phyloP scores from a whole-genome alignment of 2,888 invertebrate genomes.

The Barypeithes pellucidus region DNA sequence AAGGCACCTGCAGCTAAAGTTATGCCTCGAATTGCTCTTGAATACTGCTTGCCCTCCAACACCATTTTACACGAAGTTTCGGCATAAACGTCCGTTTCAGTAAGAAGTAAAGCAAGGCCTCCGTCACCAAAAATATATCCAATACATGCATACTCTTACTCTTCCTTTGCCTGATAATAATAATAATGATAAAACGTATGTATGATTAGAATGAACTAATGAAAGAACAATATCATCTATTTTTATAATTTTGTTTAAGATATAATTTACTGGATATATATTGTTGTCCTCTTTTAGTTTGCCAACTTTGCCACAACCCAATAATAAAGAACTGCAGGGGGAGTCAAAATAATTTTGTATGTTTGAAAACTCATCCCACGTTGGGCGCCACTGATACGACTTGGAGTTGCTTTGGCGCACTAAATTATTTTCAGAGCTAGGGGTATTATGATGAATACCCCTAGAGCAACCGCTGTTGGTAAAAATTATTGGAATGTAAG shows the following conservation, averaged over 20 bases:
- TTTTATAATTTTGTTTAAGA: background rate
- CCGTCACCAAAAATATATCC: conserved; percentile 53
- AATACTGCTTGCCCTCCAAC: conserved; percentile 45
- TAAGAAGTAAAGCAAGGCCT: conserved; percentile 43
- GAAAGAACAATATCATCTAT: background rate
- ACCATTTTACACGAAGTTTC: conserved; percentile 40
- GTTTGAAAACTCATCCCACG: background rate
- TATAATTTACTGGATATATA: background rate
- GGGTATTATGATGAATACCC: no score
- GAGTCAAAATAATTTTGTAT: background rate
- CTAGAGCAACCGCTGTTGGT: no score
- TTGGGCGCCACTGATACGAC: no score
- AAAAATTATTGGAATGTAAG: no score
- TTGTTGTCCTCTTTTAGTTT: background rate
- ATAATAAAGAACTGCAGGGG: background rate
- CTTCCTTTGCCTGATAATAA: no score
- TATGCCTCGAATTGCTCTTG: conserved; percentile 32
- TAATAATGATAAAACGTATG: no score
- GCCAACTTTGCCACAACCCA: background rate
- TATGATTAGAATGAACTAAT: background rate
- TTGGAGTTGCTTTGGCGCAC: no score
- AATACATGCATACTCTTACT: no score
- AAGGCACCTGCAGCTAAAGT: conserved; percentile 13
- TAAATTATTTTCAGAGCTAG: no score
- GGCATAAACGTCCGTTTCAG: conserved; percentile 42